Conservation (phyloP, 2,888 invertebrate species). For the Mimas tiliae region DNA sequence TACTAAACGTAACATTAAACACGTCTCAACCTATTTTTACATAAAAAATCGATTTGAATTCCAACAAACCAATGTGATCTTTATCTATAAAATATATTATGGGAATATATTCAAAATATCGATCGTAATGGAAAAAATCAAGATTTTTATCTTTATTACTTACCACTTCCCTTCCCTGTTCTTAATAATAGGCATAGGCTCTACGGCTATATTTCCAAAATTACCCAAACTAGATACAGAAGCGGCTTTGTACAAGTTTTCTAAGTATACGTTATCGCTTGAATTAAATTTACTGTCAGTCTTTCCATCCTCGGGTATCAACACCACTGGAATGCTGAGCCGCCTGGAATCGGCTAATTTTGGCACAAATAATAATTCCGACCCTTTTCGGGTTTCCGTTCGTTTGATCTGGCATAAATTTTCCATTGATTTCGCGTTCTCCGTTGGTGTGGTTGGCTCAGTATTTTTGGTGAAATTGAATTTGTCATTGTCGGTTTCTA, state of each 20-base stretch:
- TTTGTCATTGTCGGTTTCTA: slow-evolving; percentile 58
- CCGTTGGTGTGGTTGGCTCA: background rate
- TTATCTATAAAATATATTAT: background rate
- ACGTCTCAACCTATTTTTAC: background rate
- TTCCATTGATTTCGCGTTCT: slow-evolving; percentile 67
- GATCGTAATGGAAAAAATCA: slow-evolving; percentile 29
- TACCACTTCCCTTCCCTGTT: slow-evolving; percentile 82
- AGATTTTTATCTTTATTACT: slow-evolving; percentile 29
- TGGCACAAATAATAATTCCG: slow-evolving; percentile 67
- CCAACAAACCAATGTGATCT: background rate
- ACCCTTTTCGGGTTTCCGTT: slow-evolving; percentile 56
- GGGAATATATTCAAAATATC: background rate
- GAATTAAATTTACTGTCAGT: slow-evolving; percentile 74
- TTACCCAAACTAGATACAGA: slow-evolving; percentile 77
- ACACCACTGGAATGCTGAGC: slow-evolving; percentile 74
- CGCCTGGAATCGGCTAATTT: slow-evolving; percentile 68
- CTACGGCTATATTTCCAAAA: slow-evolving; percentile 72
- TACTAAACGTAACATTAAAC: background rate
- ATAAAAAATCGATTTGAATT: background rate
- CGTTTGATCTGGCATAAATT: slow-evolving; percentile 61
- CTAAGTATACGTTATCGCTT: slow-evolving; percentile 70
- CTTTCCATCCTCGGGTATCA: slow-evolving; percentile 65
- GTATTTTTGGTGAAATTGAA: slow-evolving; percentile 63
- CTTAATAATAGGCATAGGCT: slow-evolving; percentile 78
- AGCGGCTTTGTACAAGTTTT: slow-evolving; percentile 77